Conservation (phyloP, 1,140 invertebrate species). For the Gryllus bimaculatus region DNA sequence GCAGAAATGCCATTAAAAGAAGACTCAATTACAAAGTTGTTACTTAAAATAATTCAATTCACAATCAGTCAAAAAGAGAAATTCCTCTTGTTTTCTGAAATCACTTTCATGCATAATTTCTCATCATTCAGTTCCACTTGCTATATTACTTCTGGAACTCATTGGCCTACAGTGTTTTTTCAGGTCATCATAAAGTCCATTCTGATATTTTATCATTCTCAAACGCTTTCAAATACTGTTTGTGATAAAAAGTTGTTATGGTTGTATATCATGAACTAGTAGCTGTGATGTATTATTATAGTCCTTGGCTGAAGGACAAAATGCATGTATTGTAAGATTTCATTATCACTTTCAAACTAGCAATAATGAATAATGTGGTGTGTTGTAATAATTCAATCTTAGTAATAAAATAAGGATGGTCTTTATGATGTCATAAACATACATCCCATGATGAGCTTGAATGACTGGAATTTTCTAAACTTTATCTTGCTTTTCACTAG, state of each 20-base stretch:
- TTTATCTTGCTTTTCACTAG: slow-evolving; percentile 1
- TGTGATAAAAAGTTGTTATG: slow-evolving; percentile 2
- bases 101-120: neutral
- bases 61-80: neutral
- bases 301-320: neutral
- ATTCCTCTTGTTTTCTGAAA: neutral
- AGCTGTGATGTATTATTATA: neutral
- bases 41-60: neutral
- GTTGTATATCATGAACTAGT: slow-evolving; percentile 2
- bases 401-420: neutral
- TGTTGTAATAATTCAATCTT: slow-evolving; percentile 6
- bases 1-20: neutral
- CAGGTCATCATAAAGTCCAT: neutral
- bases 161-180: neutral
- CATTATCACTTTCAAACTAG: slow-evolving; percentile 1
- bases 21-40: neutral
- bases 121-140: neutral
- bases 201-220: neutral
- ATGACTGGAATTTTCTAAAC: neutral
- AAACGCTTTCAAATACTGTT: neutral
- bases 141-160: neutral
- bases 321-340: neutral
- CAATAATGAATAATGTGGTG: slow-evolving; percentile 5
- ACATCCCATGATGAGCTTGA: neutral
- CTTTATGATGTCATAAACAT: neutral